phyloP scores from a whole-genome alignment of 2,888 invertebrate species.

The Linnaemya vulpina region DNA sequence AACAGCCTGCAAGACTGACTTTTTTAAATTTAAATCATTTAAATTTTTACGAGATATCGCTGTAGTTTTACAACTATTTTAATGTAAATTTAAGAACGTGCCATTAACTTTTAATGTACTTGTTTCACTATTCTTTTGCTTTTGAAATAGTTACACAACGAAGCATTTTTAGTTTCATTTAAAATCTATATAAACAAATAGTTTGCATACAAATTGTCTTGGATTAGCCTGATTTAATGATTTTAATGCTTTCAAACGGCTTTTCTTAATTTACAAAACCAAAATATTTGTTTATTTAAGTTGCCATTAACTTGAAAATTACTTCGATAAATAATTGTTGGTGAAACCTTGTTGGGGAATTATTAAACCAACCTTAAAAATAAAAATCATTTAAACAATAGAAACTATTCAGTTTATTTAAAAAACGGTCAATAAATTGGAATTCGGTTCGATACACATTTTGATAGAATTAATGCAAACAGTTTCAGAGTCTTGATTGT shows the following conservation, averaged over 20 bases:
- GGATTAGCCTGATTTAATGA: neutral
- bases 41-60: too few relatives aligned
- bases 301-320: neutral
- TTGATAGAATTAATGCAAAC: neutral
- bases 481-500: neutral
- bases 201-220: neutral
- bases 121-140: too few relatives aligned
- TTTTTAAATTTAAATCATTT: too few relatives aligned
- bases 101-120: too few relatives aligned
- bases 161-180: neutral
- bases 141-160: too few relatives aligned
- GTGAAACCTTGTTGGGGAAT: constrained; percentile 9
- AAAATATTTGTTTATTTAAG: neutral
- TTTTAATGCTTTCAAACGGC: too few relatives aligned
- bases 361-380: neutral
- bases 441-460: neutral
- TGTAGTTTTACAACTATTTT: too few relatives aligned
- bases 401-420: neutral
- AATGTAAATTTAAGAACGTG: too few relatives aligned
- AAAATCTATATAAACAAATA: neutral
- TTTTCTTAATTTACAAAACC: too few relatives aligned
- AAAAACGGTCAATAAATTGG: neutral
- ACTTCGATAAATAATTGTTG: neutral
- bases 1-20: too few relatives aligned
- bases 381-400: neutral